Evolutionary conservation across 2,797 vertebrate species (phyloP), one percentile per base, ranked within the genome.

Genomic region (Buceros bicornis): DNA sequence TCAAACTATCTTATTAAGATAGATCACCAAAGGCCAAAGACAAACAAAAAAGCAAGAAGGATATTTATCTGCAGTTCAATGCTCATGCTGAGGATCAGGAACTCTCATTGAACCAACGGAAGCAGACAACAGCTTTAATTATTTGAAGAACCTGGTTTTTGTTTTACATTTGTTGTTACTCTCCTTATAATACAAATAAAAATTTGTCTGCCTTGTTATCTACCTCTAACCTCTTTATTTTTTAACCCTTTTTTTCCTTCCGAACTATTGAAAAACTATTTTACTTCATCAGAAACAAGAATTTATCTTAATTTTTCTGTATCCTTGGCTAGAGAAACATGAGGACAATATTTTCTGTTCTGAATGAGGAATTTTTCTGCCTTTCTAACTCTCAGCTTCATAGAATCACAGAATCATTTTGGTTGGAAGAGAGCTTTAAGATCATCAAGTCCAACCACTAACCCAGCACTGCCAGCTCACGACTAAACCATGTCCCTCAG

Each of bases 1-100:
- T 92, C 54, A 65, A 90, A 71, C 26, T 53, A 40, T 88, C n/a
- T 54, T 90, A 92, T 78, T 93, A 76, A 81, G 73, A 89, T 92
- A 0, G 6, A 71, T 80, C 66, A 74, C 58, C 6, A 29, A 73
- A 71, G 64, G 62, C 47, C 79, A 72, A 92, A 94, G 84, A 47
- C 54, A 96, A 90, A 91, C 28, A 82, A 57, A 91, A 61, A 64
- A 47, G 0, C 57, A 74, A 88, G 73, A 37, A 82, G 53, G 61
- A 50, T 50, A 31, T 33, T 28, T 22, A 51, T 70, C 61, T 95
- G 33, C 37, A 71, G 33, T 53, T 88, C 76, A 74, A 5, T 35
- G 16, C 6, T 42, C 10, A 11, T 35, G 15, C 25, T 71, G 53
- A 83, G 20, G 6, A 86, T 11, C 12, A 53, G 4, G 17, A 90